Base-by-base conservation (phyloP, 2,797 vertebrate species). In the Fundulus diaphanus region DNA sequence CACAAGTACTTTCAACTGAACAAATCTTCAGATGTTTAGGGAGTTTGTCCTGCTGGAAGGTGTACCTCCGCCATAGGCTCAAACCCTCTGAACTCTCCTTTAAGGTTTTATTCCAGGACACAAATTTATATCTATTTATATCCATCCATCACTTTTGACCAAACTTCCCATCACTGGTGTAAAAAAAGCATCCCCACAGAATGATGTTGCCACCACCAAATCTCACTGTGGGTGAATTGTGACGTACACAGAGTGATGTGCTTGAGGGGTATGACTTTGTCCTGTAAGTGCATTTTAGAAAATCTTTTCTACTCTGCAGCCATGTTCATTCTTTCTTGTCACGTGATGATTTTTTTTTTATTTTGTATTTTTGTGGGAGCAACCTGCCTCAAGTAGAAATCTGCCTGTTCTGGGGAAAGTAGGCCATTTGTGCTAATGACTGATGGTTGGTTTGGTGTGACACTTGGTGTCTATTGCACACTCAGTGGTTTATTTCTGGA, bases 401-500 rank as follows among this genome's bases (percentile, higher is more conserved):
- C 66, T 73, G 22, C 71, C 70, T 73, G 63, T 70, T 67, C 71
- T 31, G 70, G 18, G 51, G 74, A 90, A 90, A 92, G 69, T 89
- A 87, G 85, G 89, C 75, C 85, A 88, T 73, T 78, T 63, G 48
- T 33, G 80, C 76, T 83, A 69, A 76, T 65, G 78, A 71, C 78
- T 88, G 82, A 88, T 80, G 82, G 27, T 3, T n/a, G 72, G 70
- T 65, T 82, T 70, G 76, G 68, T 74, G 70, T 74, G 77, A 71
- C 74, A 66, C 75, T 76, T 22, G 13, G 48, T 70, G 72, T 77
- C 65, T 68, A 70, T 9, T 49, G 59, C 66, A 68, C 44, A 29
- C 81, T 87, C 49, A 20, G 5, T 74, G 80, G 52, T 84, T 85
- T 85, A 80, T 89, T 87, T 83, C 76, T 59, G 81, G 73, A 80